phyloP scores from a whole-genome alignment of 1,140 invertebrate genomes.

The Pachyrhynchus sulphureomaculatus region DNA sequence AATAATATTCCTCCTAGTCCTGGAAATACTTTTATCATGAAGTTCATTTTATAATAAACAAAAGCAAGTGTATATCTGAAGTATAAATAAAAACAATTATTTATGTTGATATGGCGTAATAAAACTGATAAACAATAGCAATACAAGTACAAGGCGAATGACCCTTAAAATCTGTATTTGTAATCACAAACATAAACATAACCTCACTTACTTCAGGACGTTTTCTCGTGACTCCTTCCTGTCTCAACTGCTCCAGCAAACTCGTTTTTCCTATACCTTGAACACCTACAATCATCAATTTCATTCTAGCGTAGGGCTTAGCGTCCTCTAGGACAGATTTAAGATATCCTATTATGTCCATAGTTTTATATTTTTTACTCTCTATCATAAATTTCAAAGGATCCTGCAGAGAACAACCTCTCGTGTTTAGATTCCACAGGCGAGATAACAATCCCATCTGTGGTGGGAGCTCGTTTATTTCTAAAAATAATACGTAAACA shows the following conservation, averaged over 20 bases:
- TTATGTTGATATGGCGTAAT: background rate
- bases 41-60: too few species aligned
- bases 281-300: slow-evolving; percentile 96
- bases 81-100: too few species aligned
- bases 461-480: slow-evolving; percentile 84
- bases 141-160: background rate
- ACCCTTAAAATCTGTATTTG: background rate
- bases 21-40: too few species aligned
- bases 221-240: slow-evolving; percentile 78
- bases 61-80: too few species aligned
- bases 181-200: background rate
- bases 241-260: slow-evolving; percentile 81
- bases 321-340: slow-evolving; percentile 89
- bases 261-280: slow-evolving; percentile 95
- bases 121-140: background rate
- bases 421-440: slow-evolving; percentile 94
- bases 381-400: slow-evolving; percentile 91
- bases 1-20: too few species aligned
- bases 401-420: slow-evolving; percentile 85
- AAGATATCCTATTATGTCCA: slow-evolving; percentile 95
- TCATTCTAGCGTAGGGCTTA: slow-evolving; percentile 92
- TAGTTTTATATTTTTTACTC: slow-evolving; percentile 91
- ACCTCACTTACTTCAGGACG: slow-evolving; percentile 66
- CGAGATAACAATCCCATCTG: slow-evolving; percentile 92
- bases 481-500: slow-evolving; percentile 50